A percentile compares a stretch with the other conserved stretches of the same genome.
Conservation (phyloP, 2,113 vertebrate genomes). For the Theristicus caerulescens region DNA sequence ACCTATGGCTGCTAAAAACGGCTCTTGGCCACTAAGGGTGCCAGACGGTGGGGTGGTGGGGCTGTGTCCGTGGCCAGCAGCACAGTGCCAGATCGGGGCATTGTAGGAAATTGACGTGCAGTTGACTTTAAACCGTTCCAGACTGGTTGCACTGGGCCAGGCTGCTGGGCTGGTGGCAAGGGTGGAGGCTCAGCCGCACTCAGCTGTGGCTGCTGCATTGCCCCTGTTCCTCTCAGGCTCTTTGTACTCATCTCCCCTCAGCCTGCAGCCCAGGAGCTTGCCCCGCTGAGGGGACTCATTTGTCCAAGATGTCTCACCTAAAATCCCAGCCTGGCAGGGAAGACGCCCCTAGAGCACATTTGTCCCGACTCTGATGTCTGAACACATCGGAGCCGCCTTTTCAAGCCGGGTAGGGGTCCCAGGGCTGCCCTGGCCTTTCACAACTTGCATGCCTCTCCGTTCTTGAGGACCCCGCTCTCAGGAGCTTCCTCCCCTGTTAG, state of each 20-base stretch:
- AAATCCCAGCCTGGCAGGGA: background rate
- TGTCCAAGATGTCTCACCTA: background rate
- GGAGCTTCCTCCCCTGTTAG: background rate
- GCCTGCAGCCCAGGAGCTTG: background rate
- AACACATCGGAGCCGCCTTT: background rate
- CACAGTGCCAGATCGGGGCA: background rate
- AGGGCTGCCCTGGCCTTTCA: background rate
- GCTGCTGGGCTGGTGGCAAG: background rate
- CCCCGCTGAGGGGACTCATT: background rate
- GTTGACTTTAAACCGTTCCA: background rate
- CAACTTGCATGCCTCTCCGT: too few relatives aligned
- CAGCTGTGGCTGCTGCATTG: background rate
- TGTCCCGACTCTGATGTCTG: background rate
- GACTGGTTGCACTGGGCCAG: background rate
- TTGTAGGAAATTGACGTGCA: background rate
- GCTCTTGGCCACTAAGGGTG: background rate
- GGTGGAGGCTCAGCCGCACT: background rate
- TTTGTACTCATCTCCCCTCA: background rate
- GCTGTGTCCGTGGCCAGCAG: background rate
- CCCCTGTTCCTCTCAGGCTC: background rate
- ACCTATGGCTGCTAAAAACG: background rate
- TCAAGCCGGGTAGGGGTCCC: accelerated
- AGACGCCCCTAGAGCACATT: background rate
- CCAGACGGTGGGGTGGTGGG: background rate
- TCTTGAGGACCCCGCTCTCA: background rate